Conservation (phyloP, 2,888 invertebrate genomes). For the Lucinisca nassula region DNA sequence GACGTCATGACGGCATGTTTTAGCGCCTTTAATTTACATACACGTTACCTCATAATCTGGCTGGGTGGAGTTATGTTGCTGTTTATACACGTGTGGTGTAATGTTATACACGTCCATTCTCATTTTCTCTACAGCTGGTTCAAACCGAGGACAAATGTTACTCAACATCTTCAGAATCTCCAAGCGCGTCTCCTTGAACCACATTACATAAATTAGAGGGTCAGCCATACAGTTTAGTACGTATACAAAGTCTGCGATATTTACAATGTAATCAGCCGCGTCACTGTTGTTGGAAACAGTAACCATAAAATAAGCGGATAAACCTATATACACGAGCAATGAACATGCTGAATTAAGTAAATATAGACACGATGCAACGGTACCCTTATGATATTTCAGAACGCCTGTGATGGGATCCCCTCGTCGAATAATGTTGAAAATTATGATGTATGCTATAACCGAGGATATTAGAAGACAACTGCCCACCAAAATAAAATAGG, state of each 20-base stretch:
- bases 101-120: not conserved
- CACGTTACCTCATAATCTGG: no score
- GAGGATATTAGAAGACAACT: not conserved
- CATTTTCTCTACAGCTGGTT: not conserved
- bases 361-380: not conserved
- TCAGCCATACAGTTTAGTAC: not conserved
- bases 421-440: not conserved
- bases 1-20: no score
- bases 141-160: not conserved
- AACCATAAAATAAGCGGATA: not conserved
- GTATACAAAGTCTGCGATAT: not conserved
- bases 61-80: no score
- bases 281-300: not conserved
- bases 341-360: not conserved
- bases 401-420: not conserved
- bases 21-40: no score
- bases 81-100: no score
- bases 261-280: not conserved
- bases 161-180: not conserved
- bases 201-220: not conserved
- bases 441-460: not conserved
- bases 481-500: not conserved
- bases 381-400: not conserved
- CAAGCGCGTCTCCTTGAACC: not conserved
- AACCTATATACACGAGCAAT: not conserved